Evolutionary conservation across 2,888 invertebrate genomes (phyloP), one percentile per base, ranked within the genome.

Genomic region (Dione vanillae): DNA sequence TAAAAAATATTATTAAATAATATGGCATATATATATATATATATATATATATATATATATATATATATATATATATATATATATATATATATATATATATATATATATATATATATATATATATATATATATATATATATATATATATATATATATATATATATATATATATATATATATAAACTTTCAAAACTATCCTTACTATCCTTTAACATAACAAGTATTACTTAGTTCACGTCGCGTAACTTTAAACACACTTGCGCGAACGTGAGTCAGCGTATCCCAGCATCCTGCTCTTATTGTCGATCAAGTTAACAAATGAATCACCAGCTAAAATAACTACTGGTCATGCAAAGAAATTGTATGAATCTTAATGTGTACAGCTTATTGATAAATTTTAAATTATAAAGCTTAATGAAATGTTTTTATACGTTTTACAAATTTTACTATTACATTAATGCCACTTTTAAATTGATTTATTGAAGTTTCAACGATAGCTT

Each of bases 241-340:
- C 49, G 49, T 37, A n/a, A 61, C 61, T 61, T 61, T 20, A 43
- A 45, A 61, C 59, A 61, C 43, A 61, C 59, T 45, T 61, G 61
- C 45, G 11, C 35, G 68, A 62, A 69, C 64, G 71, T 87, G 86
- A 87, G 78, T 87, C 84, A 86, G 78, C 78, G 67, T 58, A 51
- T 64, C 66, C 65, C 52, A 69, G 79, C 84, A 83, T 84, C 84
- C 83, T 82, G 87, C 83, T 84, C 82, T 81, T 86, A 86, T 86
- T 86, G 87, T 86, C 80, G 84, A 83, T 82, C 81, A 76, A 74
- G 74, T 76, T 73, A 76, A 75, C 74, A 73, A 76, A 71, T 80
- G 80, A 80, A 75, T 80, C 80, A 79, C 76, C 72, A 59, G 71
- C 78, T 76, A 78, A 80, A 80, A 79, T 79, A 78, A 76, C 77